Percentiles rank a stretch among this genome's conserved stretches.
These are phyloP conservation scores for Liolophura sinensis DNA, from an alignment of 1,140 invertebrate genomes.

Conservation along the genomic window DNA sequence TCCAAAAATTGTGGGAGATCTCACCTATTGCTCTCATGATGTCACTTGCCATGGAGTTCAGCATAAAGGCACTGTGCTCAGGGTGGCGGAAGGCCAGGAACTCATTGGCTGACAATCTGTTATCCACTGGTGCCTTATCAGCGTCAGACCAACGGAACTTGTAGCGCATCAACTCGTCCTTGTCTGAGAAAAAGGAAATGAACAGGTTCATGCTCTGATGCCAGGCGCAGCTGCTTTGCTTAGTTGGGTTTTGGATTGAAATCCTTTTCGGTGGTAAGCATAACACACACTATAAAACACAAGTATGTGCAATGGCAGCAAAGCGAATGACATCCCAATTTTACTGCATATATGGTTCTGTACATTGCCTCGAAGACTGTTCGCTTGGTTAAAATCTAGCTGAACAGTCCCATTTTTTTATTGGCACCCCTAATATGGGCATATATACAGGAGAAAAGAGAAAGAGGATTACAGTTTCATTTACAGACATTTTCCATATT, in stretches of 20 bases:
- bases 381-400: too few species aligned
- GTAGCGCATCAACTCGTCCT: conserved; percentile 74
- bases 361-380: too few species aligned
- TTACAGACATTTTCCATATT: too few species aligned
- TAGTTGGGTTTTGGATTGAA: neutral
- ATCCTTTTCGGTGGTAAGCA: neutral
- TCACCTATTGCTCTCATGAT: conserved; percentile 72
- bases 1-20: too few species aligned
- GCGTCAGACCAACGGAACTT: conserved; percentile 80
- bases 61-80: conserved; percentile 75
- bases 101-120: conserved; percentile 74
- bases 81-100: conserved; percentile 82
- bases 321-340: too few species aligned
- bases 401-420: too few species aligned
- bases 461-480: too few species aligned
- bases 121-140: conserved; percentile 69
- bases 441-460: too few species aligned
- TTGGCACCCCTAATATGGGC: too few species aligned
- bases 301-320: too few species aligned
- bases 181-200: conserved; percentile 38
- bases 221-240: neutral
- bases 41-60: conserved; percentile 75
- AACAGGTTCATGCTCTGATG: conserved; percentile 8
- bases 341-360: too few species aligned
- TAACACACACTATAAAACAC: too few species aligned